phyloP scores from a whole-genome alignment of 2,797 vertebrate species.

The Silurus aristotelis region DNA sequence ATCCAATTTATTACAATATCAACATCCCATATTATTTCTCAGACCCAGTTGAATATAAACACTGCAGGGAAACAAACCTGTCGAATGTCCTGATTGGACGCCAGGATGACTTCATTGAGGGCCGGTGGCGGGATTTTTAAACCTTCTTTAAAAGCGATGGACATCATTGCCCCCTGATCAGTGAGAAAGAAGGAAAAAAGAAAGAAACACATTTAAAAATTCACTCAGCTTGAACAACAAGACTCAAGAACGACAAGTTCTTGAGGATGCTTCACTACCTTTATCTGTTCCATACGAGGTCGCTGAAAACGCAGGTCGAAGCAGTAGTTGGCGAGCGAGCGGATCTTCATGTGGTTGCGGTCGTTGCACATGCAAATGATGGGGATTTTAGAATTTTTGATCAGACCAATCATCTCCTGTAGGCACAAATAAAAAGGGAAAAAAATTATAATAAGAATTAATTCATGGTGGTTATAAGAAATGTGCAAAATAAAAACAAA shows the following conservation, averaged over 20 bases:
- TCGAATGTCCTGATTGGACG: conserved; percentile 95
- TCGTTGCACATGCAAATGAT: conserved; percentile 99
- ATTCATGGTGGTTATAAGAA: background rate
- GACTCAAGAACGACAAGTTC: background rate
- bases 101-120: conserved; percentile 94
- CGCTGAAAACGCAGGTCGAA: conserved; percentile 95
- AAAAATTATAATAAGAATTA: too few species aligned
- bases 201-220: background rate
- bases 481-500: background rate
- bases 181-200: background rate
- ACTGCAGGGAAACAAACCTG: conserved; percentile 76
- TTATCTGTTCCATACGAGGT: conserved; percentile 94
- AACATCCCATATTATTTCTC: background rate
- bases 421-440: background rate
- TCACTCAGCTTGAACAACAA: background rate
- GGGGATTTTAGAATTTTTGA: conserved; percentile 89
- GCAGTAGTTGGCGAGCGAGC: conserved; percentile 93
- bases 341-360: conserved; percentile 94
- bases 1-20: background rate
- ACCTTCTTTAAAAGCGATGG: conserved; percentile 93
- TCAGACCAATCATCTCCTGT: conserved; percentile 91
- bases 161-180: conserved; percentile 93
- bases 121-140: conserved; percentile 92
- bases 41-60: background rate
- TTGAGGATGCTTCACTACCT: conserved; percentile 71